Base-by-base conservation (phyloP, 2,113 vertebrate genomes). In the Ranitomeya variabilis region DNA sequence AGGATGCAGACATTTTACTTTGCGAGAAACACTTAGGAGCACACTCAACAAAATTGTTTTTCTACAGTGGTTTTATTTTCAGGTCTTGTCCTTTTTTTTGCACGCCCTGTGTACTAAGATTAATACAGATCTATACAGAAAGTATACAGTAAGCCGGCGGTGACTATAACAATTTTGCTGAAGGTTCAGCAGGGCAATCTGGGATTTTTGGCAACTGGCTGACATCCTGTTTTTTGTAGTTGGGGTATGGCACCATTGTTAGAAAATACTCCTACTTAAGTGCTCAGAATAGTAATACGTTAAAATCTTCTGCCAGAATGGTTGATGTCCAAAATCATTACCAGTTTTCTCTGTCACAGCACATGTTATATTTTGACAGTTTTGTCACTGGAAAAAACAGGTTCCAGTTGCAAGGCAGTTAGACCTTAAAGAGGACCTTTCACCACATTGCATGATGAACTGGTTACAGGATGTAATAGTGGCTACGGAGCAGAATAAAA, bases 1-100 rank as follows among this genome's bases (percentile, higher is more conserved):
- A 83, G 59, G 81, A 54, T 83, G 54, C 51, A 67, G 21, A 83
- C 81, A 83, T 83, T 83, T 83, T 69, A 60, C 62, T 83, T 66
- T 67, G 31, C 52, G 62, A 21, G 81, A 66, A 51, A 66, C 67
- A 62, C 80, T 82, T 51, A 37, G 23, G 10, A 64, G 31, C n/a
- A 69, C 82, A 67, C 76, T 54, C 21, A 55, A 21, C 76, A 52
- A 51, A 74, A 74, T 74, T 16, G 71, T 45, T 74, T 59, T 80
- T 16, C 21, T 18, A n/a, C n/a, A 2, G 12, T 80, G 9, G 12
- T 21, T 80, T 60, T 80, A 13, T 80, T 51, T 80, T 54, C n/a
- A 80, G 51, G 55, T 60, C 8, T 80, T 80, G n/a, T 80, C 13
- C n/a, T 73, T 76, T 74, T 31, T 31, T 76, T 76, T 76, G 73